Conservation (phyloP, 1,140 invertebrate genomes). For the Drosophila bipectinata region DNA sequence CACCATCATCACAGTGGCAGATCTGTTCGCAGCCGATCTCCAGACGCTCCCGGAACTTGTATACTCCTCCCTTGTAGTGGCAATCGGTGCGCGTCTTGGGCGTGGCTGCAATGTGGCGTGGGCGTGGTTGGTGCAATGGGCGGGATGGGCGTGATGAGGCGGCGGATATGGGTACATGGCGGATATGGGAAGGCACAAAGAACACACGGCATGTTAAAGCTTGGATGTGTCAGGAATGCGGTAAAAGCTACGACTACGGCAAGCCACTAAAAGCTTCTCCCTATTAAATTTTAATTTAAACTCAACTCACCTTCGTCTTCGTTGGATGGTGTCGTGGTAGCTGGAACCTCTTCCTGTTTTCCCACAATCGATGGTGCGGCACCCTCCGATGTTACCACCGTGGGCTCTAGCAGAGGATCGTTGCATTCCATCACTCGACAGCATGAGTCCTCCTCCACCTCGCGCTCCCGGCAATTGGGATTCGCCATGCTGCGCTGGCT, state of each 20-base stretch:
- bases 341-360: slow-evolving; percentile 5
- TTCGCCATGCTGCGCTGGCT: slow-evolving; percentile 86
- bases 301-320: slow-evolving; percentile 59
- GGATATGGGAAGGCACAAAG: slow-evolving; percentile 59
- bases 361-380: slow-evolving; percentile 14
- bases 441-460: slow-evolving; percentile 89
- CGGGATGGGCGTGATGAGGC: slow-evolving; percentile 25
- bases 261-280: slow-evolving; percentile 8
- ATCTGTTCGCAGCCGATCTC: slow-evolving; percentile 91
- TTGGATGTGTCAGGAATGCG: slow-evolving; percentile 32
- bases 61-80: slow-evolving; percentile 89
- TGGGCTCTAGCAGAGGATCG: slow-evolving; percentile 61
- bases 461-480: slow-evolving; percentile 89
- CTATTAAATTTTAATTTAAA: background rate
- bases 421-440: slow-evolving; percentile 89
- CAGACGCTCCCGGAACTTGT: slow-evolving; percentile 89
- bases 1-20: slow-evolving; percentile 90
- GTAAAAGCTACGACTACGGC: slow-evolving; percentile 8
- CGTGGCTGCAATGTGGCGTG: slow-evolving; percentile 36
- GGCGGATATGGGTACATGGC: slow-evolving; percentile 48
- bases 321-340: slow-evolving; percentile 6
- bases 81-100: slow-evolving; percentile 86
- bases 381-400: slow-evolving; percentile 30
- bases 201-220: slow-evolving; percentile 52
- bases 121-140: slow-evolving; percentile 15